phyloP scores from a whole-genome alignment of 2,888 invertebrate genomes.

The Bembecia ichneumoniformis region DNA sequence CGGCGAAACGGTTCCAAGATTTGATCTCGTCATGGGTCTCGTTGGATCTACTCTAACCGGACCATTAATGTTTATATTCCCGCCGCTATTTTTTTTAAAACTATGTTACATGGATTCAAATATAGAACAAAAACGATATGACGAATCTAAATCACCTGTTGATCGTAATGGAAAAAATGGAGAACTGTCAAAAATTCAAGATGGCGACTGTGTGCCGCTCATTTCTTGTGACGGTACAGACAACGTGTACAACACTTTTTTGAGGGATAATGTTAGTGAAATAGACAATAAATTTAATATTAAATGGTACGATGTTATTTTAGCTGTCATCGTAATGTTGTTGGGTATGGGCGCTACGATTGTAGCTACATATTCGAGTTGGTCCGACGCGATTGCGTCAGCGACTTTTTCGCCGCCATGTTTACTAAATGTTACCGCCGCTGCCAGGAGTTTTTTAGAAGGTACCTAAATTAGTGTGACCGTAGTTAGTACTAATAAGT shows the following conservation, averaged over 20 bases:
- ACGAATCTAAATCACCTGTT: neutral
- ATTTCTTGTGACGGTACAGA: conserved; percentile 23
- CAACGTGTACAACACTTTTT: conserved; percentile 45
- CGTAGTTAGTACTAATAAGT: too few relatives aligned
- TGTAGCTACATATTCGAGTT: conserved; percentile 79
- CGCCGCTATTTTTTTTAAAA: conserved; percentile 84
- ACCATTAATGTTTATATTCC: conserved; percentile 86
- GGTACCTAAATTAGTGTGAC: neutral
- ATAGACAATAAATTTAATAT: conserved; percentile 33
- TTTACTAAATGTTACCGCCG: conserved; percentile 74
- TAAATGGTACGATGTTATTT: conserved; percentile 58
- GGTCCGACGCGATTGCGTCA: conserved; percentile 75
- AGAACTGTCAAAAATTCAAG: conserved; percentile 12
- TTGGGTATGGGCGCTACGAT: conserved; percentile 77
- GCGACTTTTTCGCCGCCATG: conserved; percentile 81
- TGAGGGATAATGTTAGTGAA: conserved; percentile 16
- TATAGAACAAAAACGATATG: too few relatives aligned
- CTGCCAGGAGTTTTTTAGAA: conserved; percentile 44
- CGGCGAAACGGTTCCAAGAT: conserved; percentile 86
- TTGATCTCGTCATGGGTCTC: conserved; percentile 88
- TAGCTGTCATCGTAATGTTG: conserved; percentile 72
- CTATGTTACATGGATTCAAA: conserved; percentile 68
- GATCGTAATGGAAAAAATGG: conserved; percentile 7
- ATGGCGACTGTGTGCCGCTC: conserved; percentile 27
- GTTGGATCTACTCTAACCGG: conserved; percentile 89